Base-by-base conservation (phyloP, 2,113 vertebrate species). In the Machaerirhynchus nigripectus region DNA sequence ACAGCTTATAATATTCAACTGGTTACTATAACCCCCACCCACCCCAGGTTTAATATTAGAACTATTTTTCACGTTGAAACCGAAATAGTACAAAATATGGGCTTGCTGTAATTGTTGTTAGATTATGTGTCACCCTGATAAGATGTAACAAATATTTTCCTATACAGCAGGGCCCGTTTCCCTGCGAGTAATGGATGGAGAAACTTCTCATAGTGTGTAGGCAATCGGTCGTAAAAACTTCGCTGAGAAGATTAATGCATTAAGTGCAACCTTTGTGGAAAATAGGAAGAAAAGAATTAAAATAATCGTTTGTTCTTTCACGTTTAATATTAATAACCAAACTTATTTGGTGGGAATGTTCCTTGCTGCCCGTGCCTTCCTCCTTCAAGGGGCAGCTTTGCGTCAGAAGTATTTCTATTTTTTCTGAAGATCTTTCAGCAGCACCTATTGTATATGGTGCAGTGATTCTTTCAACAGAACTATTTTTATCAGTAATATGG, bases 81-180 rank as follows among this genome's bases (percentile, higher is more conserved):
- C 82, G 83, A 98, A 98, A 98, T 97, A 96, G 97, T 96, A 95
- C 97, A 97, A 98, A 98, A 98, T 98, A 98, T 98, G 98, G 97
- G 97, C 95, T 97, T 97, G 97, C 97, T 98, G 98, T 98, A 98
- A 98, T 98, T 98, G 98, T 98, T 98, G 98, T 96, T 98, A 98
- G 98, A 98, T 98, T 98, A 97, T 92, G 98, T 98, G 98, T 98
- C 98, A 98, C 95, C 87, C 97, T 97, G 98, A 98, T 98, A 98
- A 98, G 98, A 98, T 98, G 97, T 98, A 98, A 98, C 98, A 97
- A 98, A 98, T 98, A 98, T 96, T 98, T 97, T 90, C 97, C 96
- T 97, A 96, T 97, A 95, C 96, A 95, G 96, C 91, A 93, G 93
- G 97, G 90, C 97, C 97, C 47, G 96, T 97, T 98, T 98, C 96